Evolutionary conservation across 2,113 vertebrate genomes (phyloP).

Genomic region (Benitochromis conjunctus): DNA sequence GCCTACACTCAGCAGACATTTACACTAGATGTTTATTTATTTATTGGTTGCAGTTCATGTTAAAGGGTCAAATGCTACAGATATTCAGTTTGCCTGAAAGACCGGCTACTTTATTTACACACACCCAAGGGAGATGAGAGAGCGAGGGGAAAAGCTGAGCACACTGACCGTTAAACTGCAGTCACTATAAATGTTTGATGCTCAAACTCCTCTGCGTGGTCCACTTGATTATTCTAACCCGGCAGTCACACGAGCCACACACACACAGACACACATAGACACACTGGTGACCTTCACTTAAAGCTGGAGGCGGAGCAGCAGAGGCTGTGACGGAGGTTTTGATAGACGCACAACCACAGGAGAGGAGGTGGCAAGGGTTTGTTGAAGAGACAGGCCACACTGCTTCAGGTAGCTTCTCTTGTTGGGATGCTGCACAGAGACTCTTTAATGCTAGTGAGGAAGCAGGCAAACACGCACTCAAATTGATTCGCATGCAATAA

Average conservation of each 20-base stretch:
- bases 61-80: background rate
- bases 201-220: background rate
- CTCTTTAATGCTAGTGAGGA: background rate
- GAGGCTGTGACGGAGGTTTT: constrained; percentile 15
- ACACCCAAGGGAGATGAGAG: background rate
- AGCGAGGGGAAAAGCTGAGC: constrained; percentile 1
- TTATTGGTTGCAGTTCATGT: background rate
- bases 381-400: background rate
- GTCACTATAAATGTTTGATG: constrained; percentile 61
- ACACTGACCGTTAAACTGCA: background rate
- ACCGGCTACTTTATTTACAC: background rate
- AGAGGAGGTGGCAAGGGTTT: constrained; percentile 14
- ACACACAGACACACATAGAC: background rate
- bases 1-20: background rate
- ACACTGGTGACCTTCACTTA: constrained; percentile 41
- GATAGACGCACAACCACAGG: background rate
- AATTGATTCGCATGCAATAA: background rate
- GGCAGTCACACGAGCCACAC: background rate
- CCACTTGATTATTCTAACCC: constrained; percentile 43
- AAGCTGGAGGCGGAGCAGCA: constrained; percentile 30
- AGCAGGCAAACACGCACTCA: background rate
- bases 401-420: background rate
- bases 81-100: background rate
- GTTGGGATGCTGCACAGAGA: constrained; percentile 28
- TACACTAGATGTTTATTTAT: background rate